Percentiles rank a stretch among this genome's conserved stretches.
Conservation (phyloP, 2,888 invertebrate species). For the Chaitophorus viminalis region DNA sequence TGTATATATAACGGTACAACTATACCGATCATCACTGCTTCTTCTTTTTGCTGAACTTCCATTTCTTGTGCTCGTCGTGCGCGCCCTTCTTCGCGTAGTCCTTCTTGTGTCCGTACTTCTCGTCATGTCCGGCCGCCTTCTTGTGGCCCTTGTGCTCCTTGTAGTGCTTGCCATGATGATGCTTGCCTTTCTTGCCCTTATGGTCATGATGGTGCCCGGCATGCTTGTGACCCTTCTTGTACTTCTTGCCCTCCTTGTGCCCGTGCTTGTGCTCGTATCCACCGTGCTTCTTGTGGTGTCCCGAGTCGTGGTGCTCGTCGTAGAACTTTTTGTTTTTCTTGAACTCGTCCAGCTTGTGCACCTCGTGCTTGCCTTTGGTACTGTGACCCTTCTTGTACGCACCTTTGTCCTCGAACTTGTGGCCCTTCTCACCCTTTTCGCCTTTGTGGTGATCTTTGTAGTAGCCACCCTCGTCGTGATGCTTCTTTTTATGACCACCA, state of each 20-base stretch:
- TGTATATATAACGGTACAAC: not conserved
- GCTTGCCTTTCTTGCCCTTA: slow-evolving; percentile 82
- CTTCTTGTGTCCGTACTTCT: slow-evolving; percentile 79
- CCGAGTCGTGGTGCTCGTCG: slow-evolving; percentile 85
- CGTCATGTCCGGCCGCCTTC: slow-evolving; percentile 79
- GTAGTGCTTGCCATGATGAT: slow-evolving; percentile 83
- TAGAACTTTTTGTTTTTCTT: slow-evolving; percentile 88
- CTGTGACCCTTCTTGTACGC: slow-evolving; percentile 86
- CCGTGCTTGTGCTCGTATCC: slow-evolving; percentile 80
- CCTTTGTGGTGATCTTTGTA: slow-evolving; percentile 75
- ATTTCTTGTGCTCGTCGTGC: slow-evolving; percentile 82
- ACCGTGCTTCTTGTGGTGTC: slow-evolving; percentile 84
- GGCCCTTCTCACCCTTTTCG: slow-evolving; percentile 76
- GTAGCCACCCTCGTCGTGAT: slow-evolving; percentile 76
- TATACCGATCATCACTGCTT: not conserved
- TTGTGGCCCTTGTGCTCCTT: slow-evolving; percentile 84
- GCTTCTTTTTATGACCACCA: slow-evolving; percentile 73
- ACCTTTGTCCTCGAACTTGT: slow-evolving; percentile 76
- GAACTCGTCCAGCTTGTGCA: slow-evolving; percentile 86
- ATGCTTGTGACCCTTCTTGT: slow-evolving; percentile 84
- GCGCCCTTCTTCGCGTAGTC: slow-evolving; percentile 84
- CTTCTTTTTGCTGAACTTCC: slow-evolving; percentile 73
- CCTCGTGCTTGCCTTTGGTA: slow-evolving; percentile 86
- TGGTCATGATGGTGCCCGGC: slow-evolving; percentile 80
- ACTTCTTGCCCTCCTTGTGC: slow-evolving; percentile 83